These are phyloP conservation scores for Microctonus hyperodae DNA, from an alignment of 2,888 invertebrate genomes.

Conservation along the genomic window DNA sequence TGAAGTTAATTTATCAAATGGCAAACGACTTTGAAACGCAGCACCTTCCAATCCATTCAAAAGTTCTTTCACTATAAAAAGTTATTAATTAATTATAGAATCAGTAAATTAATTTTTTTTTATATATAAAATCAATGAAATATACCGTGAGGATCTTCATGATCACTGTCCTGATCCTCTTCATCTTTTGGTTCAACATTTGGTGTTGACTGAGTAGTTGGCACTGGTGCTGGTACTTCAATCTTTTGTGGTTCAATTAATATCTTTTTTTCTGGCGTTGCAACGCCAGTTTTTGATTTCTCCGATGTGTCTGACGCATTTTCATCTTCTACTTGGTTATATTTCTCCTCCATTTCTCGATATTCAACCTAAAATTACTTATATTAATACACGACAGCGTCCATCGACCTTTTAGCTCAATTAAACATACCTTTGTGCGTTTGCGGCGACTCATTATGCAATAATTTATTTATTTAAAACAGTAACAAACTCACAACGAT, in stretches of 20 bases:
- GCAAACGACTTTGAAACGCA: slow-evolving; percentile 91
- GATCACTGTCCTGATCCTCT: slow-evolving; percentile 71
- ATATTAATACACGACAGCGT: neutral
- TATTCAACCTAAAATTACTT: slow-evolving; percentile 67
- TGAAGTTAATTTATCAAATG: slow-evolving; percentile 93
- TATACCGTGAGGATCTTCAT: slow-evolving; percentile 70
- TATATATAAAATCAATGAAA: slow-evolving; percentile 43
- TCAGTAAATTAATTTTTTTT: too few relatives aligned
- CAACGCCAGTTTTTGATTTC: slow-evolving; percentile 67
- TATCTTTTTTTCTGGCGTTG: slow-evolving; percentile 58
- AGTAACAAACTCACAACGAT: neutral
- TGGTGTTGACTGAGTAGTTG: slow-evolving; percentile 65
- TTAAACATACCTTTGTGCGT: slow-evolving; percentile 65
- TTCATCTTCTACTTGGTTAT: slow-evolving; percentile 69
- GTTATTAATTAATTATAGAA: slow-evolving; percentile 1
- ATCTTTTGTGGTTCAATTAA: slow-evolving; percentile 66
- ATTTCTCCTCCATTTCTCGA: slow-evolving; percentile 74
- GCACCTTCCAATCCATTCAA: slow-evolving; percentile 83
- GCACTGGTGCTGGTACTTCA: slow-evolving; percentile 63
- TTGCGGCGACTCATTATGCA: slow-evolving; percentile 68
- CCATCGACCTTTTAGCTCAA: neutral
- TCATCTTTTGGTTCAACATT: slow-evolving; percentile 62
- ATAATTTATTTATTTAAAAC: slow-evolving; percentile 15
- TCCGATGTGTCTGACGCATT: slow-evolving; percentile 71
- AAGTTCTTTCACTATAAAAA: slow-evolving; percentile 59